A percentile compares a stretch with the other conserved stretches of the same genome.
Conservation (phyloP, 1,140 invertebrate genomes). For the Cheumatopsyche charites region DNA sequence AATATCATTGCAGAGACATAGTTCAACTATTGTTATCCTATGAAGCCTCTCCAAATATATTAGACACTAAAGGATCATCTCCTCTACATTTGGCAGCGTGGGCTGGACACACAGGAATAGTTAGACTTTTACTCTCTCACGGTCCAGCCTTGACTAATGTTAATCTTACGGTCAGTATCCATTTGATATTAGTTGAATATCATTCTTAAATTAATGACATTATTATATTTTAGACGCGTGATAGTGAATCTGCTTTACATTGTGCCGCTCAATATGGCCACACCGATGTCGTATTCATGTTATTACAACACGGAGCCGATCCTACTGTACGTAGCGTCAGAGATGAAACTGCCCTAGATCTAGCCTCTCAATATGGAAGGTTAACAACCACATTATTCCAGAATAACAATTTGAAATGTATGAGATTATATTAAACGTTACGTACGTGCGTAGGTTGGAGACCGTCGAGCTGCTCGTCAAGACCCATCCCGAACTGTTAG, state of each 20-base stretch:
- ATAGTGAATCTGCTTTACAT: slow-evolving; percentile 92
- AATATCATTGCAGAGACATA: slow-evolving; percentile 74
- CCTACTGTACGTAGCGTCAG: slow-evolving; percentile 86
- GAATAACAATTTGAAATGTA: not conserved
- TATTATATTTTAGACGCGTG: slow-evolving; percentile 75
- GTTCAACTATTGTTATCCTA: slow-evolving; percentile 83
- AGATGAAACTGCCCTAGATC: slow-evolving; percentile 90
- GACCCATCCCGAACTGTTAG: slow-evolving; percentile 79
- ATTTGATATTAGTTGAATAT: not conserved
- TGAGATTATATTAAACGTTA: not conserved
- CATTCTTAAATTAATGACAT: slow-evolving; percentile 23
- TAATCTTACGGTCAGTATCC: slow-evolving; percentile 64
- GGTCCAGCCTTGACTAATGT: slow-evolving; percentile 65
- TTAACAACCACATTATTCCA: slow-evolving; percentile 53
- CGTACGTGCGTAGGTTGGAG: slow-evolving; percentile 70
- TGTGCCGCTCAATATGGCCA: slow-evolving; percentile 95
- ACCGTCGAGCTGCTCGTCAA: slow-evolving; percentile 86
- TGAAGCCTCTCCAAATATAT: slow-evolving; percentile 85
- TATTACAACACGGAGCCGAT: slow-evolving; percentile 88
- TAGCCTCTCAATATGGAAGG: slow-evolving; percentile 92
- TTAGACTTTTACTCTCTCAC: slow-evolving; percentile 74
- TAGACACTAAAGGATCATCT: slow-evolving; percentile 74
- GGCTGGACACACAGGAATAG: slow-evolving; percentile 82
- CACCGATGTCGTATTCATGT: slow-evolving; percentile 82
- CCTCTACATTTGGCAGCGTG: slow-evolving; percentile 83